Evolutionary conservation across 2,888 invertebrate genomes (phyloP).

Genomic region (Dromius quadrimaculatus): DNA sequence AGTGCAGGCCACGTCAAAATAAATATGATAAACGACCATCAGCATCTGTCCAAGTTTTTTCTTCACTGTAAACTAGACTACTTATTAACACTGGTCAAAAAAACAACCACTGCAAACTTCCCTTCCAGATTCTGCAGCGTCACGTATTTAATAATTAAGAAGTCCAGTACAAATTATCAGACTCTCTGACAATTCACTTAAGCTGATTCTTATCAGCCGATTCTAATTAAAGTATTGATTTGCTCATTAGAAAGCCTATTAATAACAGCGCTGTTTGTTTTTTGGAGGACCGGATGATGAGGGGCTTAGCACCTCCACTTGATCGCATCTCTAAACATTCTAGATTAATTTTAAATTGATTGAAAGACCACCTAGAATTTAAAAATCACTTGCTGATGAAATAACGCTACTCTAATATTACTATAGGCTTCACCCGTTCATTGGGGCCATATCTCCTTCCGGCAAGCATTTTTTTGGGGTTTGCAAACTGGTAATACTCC

Average conservation of each 20-base stretch:
- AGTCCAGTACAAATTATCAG: conserved; percentile 43
- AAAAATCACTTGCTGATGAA: no score
- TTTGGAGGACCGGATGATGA: background rate
- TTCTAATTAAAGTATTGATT: conserved; percentile 60
- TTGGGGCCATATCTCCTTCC: no score
- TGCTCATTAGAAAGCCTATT: conserved; percentile 60
- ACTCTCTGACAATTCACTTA: conserved; percentile 46
- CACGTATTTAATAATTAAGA: conserved; percentile 43
- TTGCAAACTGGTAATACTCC: no score
- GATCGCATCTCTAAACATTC: conserved; percentile 14
- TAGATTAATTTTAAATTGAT: conserved; percentile 7
- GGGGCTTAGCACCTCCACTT: conserved; percentile 31
- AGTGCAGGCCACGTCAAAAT: background rate
- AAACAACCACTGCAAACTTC: background rate
- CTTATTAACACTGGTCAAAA: background rate
- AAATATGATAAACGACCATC: conserved; percentile 13
- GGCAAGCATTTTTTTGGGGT: no score
- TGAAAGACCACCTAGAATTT: background rate
- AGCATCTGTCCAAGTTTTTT: no score
- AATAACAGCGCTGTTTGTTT: conserved; percentile 53
- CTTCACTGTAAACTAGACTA: conserved; percentile 5
- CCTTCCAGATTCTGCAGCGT: background rate
- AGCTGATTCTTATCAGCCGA: conserved; percentile 44
- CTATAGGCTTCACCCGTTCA: no score
- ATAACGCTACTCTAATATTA: no score